Conservation (phyloP, 2,797 vertebrate species). For the Loris lydekkerianus region DNA sequence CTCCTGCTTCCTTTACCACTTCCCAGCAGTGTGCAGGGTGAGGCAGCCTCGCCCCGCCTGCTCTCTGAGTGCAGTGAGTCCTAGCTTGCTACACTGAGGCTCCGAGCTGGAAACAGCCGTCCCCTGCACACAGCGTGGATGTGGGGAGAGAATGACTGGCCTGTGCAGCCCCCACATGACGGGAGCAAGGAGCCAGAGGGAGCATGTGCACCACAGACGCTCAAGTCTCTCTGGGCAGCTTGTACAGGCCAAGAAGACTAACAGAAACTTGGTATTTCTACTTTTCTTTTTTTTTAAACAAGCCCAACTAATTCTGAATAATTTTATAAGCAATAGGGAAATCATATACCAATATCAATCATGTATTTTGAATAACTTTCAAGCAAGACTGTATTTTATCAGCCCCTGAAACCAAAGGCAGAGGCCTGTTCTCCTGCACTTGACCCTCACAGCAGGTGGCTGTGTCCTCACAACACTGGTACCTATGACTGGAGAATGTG, state of each 20-base stretch:
- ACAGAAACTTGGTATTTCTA: background rate
- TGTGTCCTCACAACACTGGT: background rate
- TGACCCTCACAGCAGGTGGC: background rate
- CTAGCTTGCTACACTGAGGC: background rate
- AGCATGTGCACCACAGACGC: background rate
- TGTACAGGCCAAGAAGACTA: accelerated
- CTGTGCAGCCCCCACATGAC: background rate
- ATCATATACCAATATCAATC: background rate
- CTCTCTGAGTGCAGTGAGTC: background rate
- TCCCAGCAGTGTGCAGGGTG: too few relatives aligned
- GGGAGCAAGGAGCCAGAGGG: too few relatives aligned
- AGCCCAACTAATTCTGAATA: background rate
- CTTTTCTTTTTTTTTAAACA: background rate
- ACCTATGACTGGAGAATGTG: accelerated
- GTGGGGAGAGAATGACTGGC: background rate
- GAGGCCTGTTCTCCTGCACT: accelerated
- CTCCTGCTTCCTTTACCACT: background rate
- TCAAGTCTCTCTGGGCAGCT: background rate
- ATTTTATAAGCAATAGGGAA: background rate
- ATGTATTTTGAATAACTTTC: background rate
- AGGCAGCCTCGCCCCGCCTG: background rate
- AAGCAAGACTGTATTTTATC: background rate
- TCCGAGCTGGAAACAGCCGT: background rate
- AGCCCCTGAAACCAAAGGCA: background rate
- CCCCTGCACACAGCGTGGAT: background rate